These are phyloP conservation scores for Enoplosus armatus DNA, from an alignment of 2,797 vertebrate species.

Conservation along the genomic window DNA sequence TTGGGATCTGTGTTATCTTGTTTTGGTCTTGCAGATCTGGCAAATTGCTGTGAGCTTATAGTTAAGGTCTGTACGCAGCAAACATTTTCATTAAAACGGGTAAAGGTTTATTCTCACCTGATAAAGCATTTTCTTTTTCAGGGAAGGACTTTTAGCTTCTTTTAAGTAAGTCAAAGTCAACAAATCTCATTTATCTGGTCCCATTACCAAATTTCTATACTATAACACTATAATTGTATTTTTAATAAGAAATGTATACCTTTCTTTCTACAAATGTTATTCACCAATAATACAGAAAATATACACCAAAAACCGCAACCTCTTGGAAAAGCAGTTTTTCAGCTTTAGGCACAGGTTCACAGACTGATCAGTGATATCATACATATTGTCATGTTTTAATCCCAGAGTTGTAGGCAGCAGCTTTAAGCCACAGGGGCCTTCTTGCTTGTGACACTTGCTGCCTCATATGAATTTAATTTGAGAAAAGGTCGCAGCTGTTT, in stretches of 20 bases:
- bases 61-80: slow-evolving; percentile 82
- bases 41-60: slow-evolving; percentile 90
- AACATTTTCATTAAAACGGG: neutral
- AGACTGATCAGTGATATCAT: neutral
- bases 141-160: neutral
- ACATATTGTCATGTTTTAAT: slow-evolving; percentile 2
- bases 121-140: neutral
- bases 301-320: neutral
- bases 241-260: neutral
- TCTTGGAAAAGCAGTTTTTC: neutral
- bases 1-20: slow-evolving; percentile 86
- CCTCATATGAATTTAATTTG: slow-evolving; percentile 53
- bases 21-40: slow-evolving; percentile 96
- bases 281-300: neutral
- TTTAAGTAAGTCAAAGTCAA: neutral
- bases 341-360: neutral
- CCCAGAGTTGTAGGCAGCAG: slow-evolving; percentile 18
- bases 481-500: slow-evolving; percentile 64
- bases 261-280: neutral
- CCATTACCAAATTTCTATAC: neutral
- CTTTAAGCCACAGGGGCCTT: slow-evolving; percentile 31
- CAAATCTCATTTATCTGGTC: neutral
- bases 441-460: slow-evolving; percentile 34
- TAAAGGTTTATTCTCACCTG: neutral
- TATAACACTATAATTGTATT: neutral